These are phyloP conservation scores for Aradus depressus DNA, from an alignment of 2,888 invertebrate genomes.

Conservation along the genomic window DNA sequence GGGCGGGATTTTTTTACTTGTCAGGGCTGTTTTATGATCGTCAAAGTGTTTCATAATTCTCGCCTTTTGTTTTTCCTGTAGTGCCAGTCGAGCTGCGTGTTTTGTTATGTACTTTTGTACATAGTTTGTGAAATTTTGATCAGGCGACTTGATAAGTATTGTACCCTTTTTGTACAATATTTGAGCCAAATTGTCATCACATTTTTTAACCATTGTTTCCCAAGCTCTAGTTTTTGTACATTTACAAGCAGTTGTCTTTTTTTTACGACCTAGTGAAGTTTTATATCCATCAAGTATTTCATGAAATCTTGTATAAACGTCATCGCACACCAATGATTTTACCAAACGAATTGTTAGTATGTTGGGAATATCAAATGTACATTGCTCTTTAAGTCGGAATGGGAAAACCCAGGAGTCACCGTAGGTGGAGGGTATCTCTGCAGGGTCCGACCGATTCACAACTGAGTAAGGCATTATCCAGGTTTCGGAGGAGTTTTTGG, in stretches of 20 bases:
- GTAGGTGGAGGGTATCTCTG: constrained; percentile 6
- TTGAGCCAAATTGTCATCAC: neutral
- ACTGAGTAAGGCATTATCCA: constrained; percentile 3
- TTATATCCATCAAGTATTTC: neutral
- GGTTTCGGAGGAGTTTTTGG: neutral
- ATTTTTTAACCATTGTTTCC: neutral
- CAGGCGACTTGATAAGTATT: constrained; percentile 5
- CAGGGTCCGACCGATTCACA: neutral
- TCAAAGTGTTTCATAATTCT: neutral
- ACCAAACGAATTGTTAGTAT: neutral
- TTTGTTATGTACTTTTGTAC: neutral
- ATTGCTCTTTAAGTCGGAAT: neutral
- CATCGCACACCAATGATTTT: constrained; percentile 6
- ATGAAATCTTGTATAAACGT: neutral
- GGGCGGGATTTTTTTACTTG: constrained; percentile 8
- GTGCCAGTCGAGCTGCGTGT: constrained; percentile 4
- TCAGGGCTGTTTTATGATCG: neutral
- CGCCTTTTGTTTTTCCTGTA: neutral
- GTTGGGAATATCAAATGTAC: neutral
- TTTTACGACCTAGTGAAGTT: neutral
- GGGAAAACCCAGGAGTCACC: constrained; percentile 5
- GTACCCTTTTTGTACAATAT: constrained; percentile 1
- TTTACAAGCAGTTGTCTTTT: neutral
- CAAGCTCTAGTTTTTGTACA: constrained; percentile 3
- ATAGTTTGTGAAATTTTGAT: constrained; percentile 4